These are phyloP conservation scores for Yasuhikotakia modesta DNA, from an alignment of 2,797 vertebrate species.

Conservation along the genomic window DNA sequence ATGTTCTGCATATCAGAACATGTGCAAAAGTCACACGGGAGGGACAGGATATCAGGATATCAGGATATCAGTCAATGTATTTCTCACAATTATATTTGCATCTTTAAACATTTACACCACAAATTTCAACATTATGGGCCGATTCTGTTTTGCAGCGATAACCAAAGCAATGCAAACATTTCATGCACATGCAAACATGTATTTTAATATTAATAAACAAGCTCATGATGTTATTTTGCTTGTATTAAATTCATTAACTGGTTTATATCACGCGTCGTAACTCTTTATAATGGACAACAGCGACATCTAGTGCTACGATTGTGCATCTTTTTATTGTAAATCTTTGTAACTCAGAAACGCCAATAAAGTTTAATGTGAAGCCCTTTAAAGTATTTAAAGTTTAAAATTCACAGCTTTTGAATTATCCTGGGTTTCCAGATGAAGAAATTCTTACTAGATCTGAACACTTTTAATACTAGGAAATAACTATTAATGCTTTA, in stretches of 20 bases:
- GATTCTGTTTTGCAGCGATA: background rate
- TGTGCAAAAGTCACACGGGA: background rate
- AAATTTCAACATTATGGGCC: background rate
- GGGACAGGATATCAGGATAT: background rate
- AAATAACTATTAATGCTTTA: background rate
- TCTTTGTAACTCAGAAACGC: background rate
- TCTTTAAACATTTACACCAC: background rate
- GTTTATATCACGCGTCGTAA: background rate
- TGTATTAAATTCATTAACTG: no score
- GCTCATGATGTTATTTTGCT: no score
- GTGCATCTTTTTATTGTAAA: background rate
- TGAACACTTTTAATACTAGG: background rate
- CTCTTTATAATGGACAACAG: constrained; percentile 14
- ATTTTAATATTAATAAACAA: no score
- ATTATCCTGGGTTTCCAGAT: background rate
- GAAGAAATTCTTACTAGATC: background rate
- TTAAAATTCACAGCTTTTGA: background rate
- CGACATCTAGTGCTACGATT: constrained; percentile 27
- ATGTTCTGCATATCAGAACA: background rate
- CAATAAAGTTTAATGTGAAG: background rate
- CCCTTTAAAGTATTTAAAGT: no score
- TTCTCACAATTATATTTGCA: background rate
- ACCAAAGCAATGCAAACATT: background rate
- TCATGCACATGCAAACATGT: no score
- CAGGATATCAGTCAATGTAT: background rate